These are phyloP conservation scores for Athalia rosae DNA, from an alignment of 2,888 invertebrate genomes.

Conservation along the genomic window DNA sequence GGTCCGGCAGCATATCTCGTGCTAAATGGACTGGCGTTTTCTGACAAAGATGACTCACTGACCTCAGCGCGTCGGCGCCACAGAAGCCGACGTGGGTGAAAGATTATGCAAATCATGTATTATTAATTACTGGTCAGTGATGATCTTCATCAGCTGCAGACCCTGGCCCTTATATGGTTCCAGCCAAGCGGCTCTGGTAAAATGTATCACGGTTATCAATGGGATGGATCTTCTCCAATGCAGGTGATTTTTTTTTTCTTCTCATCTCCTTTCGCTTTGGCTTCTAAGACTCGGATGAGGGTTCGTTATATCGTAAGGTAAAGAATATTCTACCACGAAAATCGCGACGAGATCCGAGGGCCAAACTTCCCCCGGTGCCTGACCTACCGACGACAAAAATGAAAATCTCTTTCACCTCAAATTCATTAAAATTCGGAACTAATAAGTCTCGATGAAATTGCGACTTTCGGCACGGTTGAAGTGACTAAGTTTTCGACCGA, in stretches of 20 bases:
- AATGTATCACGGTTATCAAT: constrained; percentile 21
- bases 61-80: constrained; percentile 27
- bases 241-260: neutral
- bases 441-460: neutral
- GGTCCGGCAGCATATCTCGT: neutral
- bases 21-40: constrained; percentile 26
- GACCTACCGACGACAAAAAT: neutral
- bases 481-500: neutral
- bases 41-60: constrained; percentile 39
- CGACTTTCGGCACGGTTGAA: neutral
- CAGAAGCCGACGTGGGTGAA: constrained; percentile 44
- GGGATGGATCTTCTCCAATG: constrained; percentile 24
- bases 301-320: too few species aligned
- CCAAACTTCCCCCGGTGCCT: neutral
- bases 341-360: too few species aligned
- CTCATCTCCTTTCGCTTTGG: constrained; percentile 18
- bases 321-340: neutral
- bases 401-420: neutral
- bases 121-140: constrained; percentile 47
- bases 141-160: constrained; percentile 42
- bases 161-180: constrained; percentile 33
- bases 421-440: constrained; percentile 13
- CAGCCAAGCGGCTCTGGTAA: neutral
- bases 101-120: constrained; percentile 47
- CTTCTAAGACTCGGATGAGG: too few species aligned